A percentile compares a stretch with the other conserved stretches of the same genome.
Conservation (phyloP, 2,113 vertebrate species). For the Delphinus delphis region DNA sequence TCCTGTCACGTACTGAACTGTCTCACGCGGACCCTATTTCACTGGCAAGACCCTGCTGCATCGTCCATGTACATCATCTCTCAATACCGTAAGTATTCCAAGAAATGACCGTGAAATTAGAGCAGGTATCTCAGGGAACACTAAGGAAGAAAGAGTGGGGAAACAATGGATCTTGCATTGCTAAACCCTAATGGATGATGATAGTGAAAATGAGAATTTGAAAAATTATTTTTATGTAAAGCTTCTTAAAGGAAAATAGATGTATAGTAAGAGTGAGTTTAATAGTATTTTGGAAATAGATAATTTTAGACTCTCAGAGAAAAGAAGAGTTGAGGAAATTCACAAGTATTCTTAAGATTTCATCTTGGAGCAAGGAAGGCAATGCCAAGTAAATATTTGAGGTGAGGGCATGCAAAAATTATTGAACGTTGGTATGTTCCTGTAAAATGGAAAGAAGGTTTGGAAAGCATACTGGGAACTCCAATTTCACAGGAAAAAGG, state of each 20-base stretch:
- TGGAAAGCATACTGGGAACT: neutral
- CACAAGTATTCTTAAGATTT: neutral
- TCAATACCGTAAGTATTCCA: neutral
- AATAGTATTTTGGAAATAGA: neutral
- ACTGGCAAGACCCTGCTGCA: neutral
- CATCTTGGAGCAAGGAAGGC: neutral
- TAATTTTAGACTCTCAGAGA: neutral
- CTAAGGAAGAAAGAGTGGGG: neutral
- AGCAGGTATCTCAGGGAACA: neutral
- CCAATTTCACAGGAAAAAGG: neutral
- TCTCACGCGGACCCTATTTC: neutral
- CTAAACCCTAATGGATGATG: neutral
- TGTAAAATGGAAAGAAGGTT: neutral
- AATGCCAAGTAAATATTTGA: neutral
- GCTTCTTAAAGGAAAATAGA: neutral
- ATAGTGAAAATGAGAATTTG: neutral
- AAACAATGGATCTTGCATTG: neutral
- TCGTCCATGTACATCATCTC: accelerated
- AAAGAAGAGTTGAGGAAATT: neutral
- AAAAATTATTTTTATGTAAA: neutral
- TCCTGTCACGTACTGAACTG: neutral
- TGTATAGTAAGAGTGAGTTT: neutral
- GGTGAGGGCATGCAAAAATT: neutral
- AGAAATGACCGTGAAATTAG: neutral
- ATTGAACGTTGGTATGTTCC: neutral